phyloP scores from a whole-genome alignment of 2,113 vertebrate species.

The Arizona elegans region DNA sequence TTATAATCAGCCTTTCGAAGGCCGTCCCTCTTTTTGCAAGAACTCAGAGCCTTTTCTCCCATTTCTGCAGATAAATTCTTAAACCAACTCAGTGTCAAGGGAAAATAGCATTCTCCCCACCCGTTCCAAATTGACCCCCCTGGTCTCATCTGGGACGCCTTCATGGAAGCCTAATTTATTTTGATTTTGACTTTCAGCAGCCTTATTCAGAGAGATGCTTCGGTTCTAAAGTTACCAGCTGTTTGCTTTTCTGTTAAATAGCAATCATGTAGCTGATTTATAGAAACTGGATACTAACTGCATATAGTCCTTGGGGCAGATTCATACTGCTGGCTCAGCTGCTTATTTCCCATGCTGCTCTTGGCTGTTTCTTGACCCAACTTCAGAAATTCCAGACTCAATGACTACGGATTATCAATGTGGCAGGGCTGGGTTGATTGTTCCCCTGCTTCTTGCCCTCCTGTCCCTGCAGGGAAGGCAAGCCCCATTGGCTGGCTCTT shows the following conservation, averaged over 20 bases:
- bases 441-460: neutral
- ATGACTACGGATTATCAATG: neutral
- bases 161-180: neutral
- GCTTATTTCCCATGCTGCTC: neutral
- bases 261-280: neutral
- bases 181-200: neutral
- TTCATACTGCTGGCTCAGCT: neutral
- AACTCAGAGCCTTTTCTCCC: neutral
- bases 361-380: neutral
- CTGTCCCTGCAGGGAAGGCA: neutral
- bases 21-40: neutral
- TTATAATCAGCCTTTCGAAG: slow-evolving; percentile 4
- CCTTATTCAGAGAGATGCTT: neutral
- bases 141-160: too few relatives aligned
- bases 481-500: neutral
- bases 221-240: neutral
- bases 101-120: neutral
- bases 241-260: neutral
- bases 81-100: neutral
- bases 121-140: neutral
- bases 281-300: neutral
- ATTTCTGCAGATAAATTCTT: neutral
- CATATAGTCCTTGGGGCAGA: neutral
- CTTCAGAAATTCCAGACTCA: neutral
- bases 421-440: neutral